Conservation (phyloP, 2,888 invertebrate genomes). For the Dynastes hyllus region DNA sequence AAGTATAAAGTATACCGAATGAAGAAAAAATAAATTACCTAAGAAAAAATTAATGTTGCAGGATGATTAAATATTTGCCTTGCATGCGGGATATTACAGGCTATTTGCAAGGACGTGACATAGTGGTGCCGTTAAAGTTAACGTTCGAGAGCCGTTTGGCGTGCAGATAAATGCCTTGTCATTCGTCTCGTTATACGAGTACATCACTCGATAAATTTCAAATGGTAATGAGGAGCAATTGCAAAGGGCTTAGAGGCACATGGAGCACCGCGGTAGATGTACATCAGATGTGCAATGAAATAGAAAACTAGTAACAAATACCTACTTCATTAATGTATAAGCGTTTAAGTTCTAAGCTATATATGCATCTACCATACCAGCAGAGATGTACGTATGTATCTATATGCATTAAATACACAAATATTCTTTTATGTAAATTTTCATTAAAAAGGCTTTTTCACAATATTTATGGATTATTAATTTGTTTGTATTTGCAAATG, state of each 20-base stretch:
- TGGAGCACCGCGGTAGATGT: not conserved
- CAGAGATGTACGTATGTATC: no score
- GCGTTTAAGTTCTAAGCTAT: not conserved
- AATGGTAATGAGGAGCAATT: slow-evolving; percentile 1
- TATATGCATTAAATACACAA: no score
- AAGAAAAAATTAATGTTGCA: not conserved
- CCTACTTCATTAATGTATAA: no score
- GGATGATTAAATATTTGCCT: slow-evolving; percentile 27
- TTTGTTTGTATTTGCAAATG: no score
- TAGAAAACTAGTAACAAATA: no score
- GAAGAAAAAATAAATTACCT: slow-evolving; percentile 3
- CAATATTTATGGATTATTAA: no score
- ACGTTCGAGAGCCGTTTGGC: not conserved
- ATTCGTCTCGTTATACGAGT: not conserved
- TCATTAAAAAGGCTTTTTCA: no score
- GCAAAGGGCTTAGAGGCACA: not conserved
- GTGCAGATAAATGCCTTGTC: not conserved
- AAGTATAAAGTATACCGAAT: not conserved
- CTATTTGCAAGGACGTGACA: not conserved
- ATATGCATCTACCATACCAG: no score
- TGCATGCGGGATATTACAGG: slow-evolving; percentile 5
- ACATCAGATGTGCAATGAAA: not conserved
- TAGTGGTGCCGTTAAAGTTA: not conserved
- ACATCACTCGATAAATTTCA: not conserved
- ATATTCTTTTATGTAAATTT: no score